These are phyloP conservation scores for Bradypodion pumilum DNA, from an alignment of 2,797 vertebrate species.

Conservation along the genomic window DNA sequence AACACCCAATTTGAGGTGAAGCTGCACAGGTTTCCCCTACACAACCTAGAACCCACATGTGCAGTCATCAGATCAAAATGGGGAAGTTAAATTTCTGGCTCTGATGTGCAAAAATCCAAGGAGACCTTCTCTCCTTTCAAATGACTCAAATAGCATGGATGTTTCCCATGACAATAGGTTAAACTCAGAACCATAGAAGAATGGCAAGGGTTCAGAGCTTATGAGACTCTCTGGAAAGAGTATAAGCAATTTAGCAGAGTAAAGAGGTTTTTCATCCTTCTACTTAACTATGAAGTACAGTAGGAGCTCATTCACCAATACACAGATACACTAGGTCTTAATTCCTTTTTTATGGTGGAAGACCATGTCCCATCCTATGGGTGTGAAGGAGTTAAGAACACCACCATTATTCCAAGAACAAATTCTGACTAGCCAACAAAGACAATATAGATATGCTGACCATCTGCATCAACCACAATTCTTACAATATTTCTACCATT, in stretches of 20 bases:
- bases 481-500: background rate
- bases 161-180: too few relatives aligned
- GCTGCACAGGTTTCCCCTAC: background rate
- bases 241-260: too few relatives aligned
- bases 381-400: background rate
- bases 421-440: background rate
- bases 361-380: background rate
- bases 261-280: background rate
- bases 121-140: background rate
- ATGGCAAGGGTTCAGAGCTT: background rate
- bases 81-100: background rate
- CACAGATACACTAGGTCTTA: too few relatives aligned
- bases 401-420: background rate
- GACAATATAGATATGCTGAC: background rate
- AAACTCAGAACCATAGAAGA: background rate
- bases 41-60: background rate
- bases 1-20: background rate
- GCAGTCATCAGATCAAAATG: background rate
- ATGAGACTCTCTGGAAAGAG: background rate
- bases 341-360: background rate
- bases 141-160: background rate
- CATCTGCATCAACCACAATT: too few relatives aligned
- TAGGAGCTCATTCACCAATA: background rate
- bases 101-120: background rate
- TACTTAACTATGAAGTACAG: background rate